A percentile compares a stretch with the other conserved stretches of the same genome.
These are phyloP conservation scores for Ptiloglossa arizonensis DNA, from an alignment of 1,140 invertebrate genomes.

Conservation along the genomic window DNA sequence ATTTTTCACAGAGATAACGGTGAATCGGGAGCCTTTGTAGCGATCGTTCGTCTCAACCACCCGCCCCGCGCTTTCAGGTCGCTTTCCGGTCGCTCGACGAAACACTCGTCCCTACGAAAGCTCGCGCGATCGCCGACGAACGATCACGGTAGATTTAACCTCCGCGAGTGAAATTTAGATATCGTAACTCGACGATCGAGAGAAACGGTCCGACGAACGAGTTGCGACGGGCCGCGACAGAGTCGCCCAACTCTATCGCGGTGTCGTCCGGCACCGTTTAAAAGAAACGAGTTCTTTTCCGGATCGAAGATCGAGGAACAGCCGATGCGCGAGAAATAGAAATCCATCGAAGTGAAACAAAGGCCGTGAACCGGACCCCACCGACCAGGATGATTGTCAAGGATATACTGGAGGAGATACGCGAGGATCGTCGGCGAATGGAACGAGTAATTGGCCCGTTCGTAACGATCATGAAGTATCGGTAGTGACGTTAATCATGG, in stretches of 20 bases:
- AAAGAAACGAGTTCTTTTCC: too few relatives aligned
- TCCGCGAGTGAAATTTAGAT: background rate
- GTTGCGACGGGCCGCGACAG: too few relatives aligned
- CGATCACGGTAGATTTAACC: background rate
- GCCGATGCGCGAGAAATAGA: background rate
- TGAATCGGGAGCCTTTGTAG: background rate
- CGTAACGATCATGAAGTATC: constrained; percentile 57
- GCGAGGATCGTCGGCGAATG: constrained; percentile 21
- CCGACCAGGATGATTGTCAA: constrained; percentile 41
- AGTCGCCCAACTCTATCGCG: too few relatives aligned
- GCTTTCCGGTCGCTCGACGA: background rate
- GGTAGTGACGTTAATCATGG: constrained; percentile 56
- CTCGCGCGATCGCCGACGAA: constrained; percentile 8
- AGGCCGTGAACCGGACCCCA: background rate
- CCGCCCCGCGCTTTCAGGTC: too few relatives aligned
- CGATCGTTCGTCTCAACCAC: background rate
- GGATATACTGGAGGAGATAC: constrained; percentile 6
- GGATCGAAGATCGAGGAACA: background rate
- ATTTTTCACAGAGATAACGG: constrained; percentile 33
- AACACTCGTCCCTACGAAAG: background rate
- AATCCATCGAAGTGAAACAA: background rate
- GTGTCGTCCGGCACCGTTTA: too few relatives aligned
- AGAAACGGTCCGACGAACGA: too few relatives aligned
- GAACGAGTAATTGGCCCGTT: constrained; percentile 57
- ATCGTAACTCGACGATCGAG: background rate